Conservation (phyloP, 2,113 vertebrate genomes). For the Hylia prasina region DNA sequence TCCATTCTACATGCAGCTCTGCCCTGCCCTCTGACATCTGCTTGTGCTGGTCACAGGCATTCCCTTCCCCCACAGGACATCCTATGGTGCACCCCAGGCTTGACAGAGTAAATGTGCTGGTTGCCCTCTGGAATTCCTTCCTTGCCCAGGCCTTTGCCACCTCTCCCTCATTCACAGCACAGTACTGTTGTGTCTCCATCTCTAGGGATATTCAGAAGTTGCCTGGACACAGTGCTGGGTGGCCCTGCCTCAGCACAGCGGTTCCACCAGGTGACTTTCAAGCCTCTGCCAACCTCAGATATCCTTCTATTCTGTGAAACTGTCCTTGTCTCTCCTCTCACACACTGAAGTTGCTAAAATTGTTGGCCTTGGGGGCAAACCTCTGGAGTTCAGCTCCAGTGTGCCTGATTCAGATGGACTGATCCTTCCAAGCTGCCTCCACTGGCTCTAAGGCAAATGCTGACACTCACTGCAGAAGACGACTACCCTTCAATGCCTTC, state of each 20-base stretch:
- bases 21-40: not conserved
- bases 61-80: not conserved
- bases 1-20: not conserved
- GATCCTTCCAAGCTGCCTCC: fast-evolving
- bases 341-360: not conserved
- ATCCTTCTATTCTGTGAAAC: not conserved
- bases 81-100: not conserved
- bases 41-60: not conserved
- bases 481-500: not conserved
- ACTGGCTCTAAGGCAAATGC: not conserved
- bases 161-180: not conserved
- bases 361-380: not conserved
- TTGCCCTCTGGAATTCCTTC: not conserved
- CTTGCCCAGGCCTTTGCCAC: not conserved
- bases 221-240: not conserved
- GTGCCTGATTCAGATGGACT: not conserved
- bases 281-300: not conserved
- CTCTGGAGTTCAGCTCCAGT: not conserved
- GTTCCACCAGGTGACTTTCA: not conserved
- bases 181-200: not conserved
- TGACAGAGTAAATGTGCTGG: not conserved
- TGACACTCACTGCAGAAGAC: not conserved
- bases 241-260: not conserved
- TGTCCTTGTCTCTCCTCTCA: not conserved
- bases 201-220: not conserved